Conservation (phyloP, 2,113 vertebrate genomes). For the Collichthys lucidus region DNA sequence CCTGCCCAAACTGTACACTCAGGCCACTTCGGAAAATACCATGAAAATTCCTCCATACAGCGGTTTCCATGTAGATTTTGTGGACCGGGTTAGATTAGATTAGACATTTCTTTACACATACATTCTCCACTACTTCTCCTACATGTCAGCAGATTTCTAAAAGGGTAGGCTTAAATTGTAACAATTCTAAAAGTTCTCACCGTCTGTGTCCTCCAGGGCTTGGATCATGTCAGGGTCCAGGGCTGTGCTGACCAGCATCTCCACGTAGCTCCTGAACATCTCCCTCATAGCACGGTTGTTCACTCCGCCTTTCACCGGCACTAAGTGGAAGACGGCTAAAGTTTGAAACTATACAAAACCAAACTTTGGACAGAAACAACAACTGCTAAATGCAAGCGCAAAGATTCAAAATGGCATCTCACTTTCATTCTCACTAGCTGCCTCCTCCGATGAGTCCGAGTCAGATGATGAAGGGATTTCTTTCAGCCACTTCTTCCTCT, state of each 20-base stretch:
- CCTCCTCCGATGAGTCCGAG: slow-evolving; percentile 90
- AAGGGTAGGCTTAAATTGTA: not conserved
- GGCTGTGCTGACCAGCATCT: slow-evolving; percentile 95
- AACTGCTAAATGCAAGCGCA: not conserved
- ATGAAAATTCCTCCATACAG: not conserved
- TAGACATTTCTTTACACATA: not conserved
- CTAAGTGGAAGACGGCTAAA: slow-evolving; percentile 47
- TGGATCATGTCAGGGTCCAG: slow-evolving; percentile 96
- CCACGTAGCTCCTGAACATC: slow-evolving; percentile 96
- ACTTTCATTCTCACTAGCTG: slow-evolving; percentile 92
- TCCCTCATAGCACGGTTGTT: slow-evolving; percentile 94
- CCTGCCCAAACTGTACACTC: slow-evolving; percentile 11
- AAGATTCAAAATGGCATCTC: slow-evolving; percentile 55
- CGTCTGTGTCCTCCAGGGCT: slow-evolving; percentile 93
- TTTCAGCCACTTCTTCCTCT: slow-evolving; percentile 94
- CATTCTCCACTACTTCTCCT: not conserved
- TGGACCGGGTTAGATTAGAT: not conserved
- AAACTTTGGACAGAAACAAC: not conserved
- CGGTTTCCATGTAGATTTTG: too few relatives aligned
- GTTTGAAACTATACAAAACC: not conserved
- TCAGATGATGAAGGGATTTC: slow-evolving; percentile 89
- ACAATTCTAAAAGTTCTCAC: slow-evolving; percentile 70
- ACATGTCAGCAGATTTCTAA: not conserved
- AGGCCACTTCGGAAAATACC: not conserved
- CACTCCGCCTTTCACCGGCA: slow-evolving; percentile 86